Evolutionary conservation across 2,888 invertebrate genomes (phyloP).

Genomic region (Apotomis capreana): DNA sequence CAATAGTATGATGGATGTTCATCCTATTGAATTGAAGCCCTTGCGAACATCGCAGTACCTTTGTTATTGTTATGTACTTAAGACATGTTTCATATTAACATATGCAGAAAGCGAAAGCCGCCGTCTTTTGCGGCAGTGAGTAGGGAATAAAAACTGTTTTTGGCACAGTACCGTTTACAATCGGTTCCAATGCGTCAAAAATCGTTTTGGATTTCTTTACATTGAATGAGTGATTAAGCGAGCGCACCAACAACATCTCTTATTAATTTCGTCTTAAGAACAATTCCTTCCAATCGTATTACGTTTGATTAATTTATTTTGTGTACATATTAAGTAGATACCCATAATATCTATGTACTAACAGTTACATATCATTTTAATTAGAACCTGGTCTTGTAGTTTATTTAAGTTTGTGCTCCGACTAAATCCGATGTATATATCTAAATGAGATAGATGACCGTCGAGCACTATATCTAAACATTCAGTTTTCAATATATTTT

Average conservation of each 20-base stretch:
- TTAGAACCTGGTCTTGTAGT: slow-evolving; percentile 56
- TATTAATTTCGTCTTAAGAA: slow-evolving; percentile 38
- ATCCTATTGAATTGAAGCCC: not conserved
- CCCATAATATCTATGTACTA: slow-evolving; percentile 46
- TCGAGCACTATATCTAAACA: slow-evolving; percentile 25
- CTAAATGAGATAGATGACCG: slow-evolving; percentile 36
- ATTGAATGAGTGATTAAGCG: slow-evolving; percentile 27
- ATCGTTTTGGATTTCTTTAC: not conserved
- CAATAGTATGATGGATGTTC: no score
- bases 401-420: slow-evolving; percentile 26
- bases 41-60: not conserved
- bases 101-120: slow-evolving; percentile 2
- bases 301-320: slow-evolving; percentile 46
- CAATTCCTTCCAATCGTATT: slow-evolving; percentile 46
- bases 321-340: slow-evolving; percentile 50
- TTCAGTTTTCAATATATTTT: slow-evolving; percentile 64
- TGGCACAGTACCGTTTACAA: not conserved
- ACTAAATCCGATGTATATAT: slow-evolving; percentile 38
- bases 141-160: not conserved
- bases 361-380: slow-evolving; percentile 73
- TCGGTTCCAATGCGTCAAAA: not conserved
- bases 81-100: not conserved
- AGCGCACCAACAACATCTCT: slow-evolving; percentile 17
- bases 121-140: not conserved
- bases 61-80: not conserved